Evolutionary conservation across 1,140 invertebrate genomes (phyloP).

Genomic region (Sweltsa coloradensis): DNA sequence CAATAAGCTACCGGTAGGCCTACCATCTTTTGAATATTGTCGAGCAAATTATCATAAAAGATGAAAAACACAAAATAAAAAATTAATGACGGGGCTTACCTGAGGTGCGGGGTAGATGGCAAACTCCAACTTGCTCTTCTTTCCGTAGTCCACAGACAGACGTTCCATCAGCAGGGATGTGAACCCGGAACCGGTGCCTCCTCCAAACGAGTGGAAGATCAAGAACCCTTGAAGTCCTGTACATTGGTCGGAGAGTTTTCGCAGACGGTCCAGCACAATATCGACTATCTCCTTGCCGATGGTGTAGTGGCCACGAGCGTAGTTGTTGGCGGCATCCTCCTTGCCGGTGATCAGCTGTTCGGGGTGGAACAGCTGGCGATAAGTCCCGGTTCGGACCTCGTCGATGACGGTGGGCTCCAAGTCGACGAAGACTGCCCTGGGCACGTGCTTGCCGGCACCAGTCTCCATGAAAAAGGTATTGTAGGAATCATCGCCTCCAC

Average conservation of each 20-base stretch:
- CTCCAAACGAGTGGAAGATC: constrained; percentile 65
- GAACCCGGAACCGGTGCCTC: constrained; percentile 58
- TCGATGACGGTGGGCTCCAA: constrained; percentile 69
- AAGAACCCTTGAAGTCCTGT: constrained; percentile 43
- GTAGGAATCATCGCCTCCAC: constrained; percentile 68
- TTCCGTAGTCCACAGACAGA: constrained; percentile 51
- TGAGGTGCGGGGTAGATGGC: constrained; percentile 59
- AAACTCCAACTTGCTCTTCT: constrained; percentile 56
- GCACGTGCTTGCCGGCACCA: constrained; percentile 74
- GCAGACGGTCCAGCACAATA: constrained; percentile 37
- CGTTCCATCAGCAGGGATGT: constrained; percentile 54
- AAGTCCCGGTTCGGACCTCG: no score
- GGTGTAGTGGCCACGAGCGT: constrained; percentile 81
- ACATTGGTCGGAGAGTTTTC: constrained; percentile 28
- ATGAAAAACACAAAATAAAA: no score
- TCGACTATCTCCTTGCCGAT: constrained; percentile 76
- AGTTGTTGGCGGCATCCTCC: constrained; percentile 85
- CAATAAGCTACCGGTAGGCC: no score
- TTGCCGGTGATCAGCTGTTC: constrained; percentile 75
- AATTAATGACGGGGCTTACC: constrained; percentile 44
- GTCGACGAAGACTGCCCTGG: constrained; percentile 50
- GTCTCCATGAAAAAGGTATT: constrained; percentile 88
- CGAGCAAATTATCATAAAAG: no score
- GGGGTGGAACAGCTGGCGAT: constrained; percentile 42
- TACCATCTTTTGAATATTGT: no score